Base-by-base conservation (phyloP, 1,140 invertebrate genomes). In the Megalopta genalis region DNA sequence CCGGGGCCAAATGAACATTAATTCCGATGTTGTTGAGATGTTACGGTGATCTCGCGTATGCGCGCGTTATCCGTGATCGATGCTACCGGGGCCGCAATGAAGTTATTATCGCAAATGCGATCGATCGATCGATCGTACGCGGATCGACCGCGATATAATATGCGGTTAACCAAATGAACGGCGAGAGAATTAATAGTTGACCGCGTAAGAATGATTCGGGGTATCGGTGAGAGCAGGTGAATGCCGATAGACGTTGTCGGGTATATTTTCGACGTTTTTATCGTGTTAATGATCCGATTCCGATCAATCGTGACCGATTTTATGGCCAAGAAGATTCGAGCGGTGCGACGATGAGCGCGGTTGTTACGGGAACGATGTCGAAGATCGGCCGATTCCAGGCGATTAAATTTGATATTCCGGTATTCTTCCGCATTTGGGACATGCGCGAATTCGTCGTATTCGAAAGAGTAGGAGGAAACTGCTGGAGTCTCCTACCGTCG, bases 51-150 rank as follows among this genome's bases (percentile, higher is more conserved):
- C 27, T 16, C 39, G 27, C 27, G 25, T 23, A 59, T 23, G 18
- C 27, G 18, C 27, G n/a, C 39, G 14, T 59, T 59, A 64, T 54
- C 23, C 18, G 16, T 6, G 60, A 73, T 59, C 21, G 62, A 59
- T 73, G 25, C 49, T 25, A 21, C 9, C 37, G 49, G 25, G 14
- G 54, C 39, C 46, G 68, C 69, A 49, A 73, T 73, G 39, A 73
- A 73, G 62, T 73, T 49, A 73, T 73, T 65, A 79, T 49, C 66
- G 60, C 67, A 54, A 77, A 64, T 39, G 39, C 10, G 14, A 39
- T 10, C 27, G 57, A 70, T 77, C 42, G 67, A 70, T 77, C 42
- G 67, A 70, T 77, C 75, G 42, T 39, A 63, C 18, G 16, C 7
- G n/a, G 46, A 52, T 70, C 67, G 59, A 27, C n/a, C 67, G 25